Evolutionary conservation across 2,113 vertebrate genomes (phyloP).

Genomic region (Monopterus albus): DNA sequence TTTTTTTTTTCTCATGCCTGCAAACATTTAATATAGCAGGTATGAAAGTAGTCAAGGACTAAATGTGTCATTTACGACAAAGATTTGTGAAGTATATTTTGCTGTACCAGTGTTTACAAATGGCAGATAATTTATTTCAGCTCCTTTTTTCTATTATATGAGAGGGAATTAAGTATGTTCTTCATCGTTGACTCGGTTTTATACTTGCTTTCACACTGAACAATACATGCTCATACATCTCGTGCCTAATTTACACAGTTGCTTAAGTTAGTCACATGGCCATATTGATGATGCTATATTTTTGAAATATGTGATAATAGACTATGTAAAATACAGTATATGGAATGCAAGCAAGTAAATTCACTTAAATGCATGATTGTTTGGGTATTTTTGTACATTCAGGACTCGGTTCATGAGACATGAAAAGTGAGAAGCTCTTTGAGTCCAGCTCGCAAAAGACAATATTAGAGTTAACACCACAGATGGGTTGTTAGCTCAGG

Average conservation of each 20-base stretch:
- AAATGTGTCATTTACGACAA: neutral
- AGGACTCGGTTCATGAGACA: no score
- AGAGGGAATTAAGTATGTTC: neutral
- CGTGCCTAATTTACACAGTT: no score
- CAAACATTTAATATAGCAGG: neutral
- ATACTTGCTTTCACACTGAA: no score
- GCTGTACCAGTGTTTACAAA: neutral
- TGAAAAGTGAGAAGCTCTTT: no score
- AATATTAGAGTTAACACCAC: no score
- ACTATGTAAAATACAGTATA: neutral
- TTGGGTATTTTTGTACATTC: no score
- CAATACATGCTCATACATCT: neutral
- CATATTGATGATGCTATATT: fast-evolving
- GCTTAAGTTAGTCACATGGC: neutral
- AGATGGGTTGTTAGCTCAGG: neutral
- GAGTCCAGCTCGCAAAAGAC: neutral
- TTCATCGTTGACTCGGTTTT: neutral
- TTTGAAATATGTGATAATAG: neutral
- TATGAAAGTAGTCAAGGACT: neutral
- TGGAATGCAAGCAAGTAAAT: neutral
- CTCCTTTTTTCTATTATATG: neutral
- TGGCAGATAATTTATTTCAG: neutral
- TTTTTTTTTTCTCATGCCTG: neutral
- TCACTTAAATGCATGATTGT: neutral
- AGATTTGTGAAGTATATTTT: neutral